phyloP scores from a whole-genome alignment of 2,113 vertebrate species.

The Mormyrus lacerda region DNA sequence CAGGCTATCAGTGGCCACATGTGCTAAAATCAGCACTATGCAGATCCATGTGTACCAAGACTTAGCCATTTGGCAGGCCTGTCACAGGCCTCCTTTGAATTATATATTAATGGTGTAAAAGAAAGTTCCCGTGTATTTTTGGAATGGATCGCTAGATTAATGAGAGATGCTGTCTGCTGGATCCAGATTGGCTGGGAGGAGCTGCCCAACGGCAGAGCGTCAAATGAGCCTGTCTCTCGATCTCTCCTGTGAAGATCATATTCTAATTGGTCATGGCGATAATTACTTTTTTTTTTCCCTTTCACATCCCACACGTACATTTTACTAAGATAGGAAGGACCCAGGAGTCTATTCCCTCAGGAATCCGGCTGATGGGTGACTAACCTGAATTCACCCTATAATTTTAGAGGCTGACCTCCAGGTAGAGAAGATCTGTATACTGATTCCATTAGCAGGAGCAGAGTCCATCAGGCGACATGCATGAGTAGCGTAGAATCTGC shows the following conservation, averaged over 20 bases:
- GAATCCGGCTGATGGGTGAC: background rate
- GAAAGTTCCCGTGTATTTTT: background rate
- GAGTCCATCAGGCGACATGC: background rate
- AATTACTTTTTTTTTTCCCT: background rate
- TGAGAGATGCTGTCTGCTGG: background rate
- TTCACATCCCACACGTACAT: background rate
- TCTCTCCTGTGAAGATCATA: background rate
- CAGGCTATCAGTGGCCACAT: background rate
- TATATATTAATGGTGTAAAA: slow-evolving; percentile 1
- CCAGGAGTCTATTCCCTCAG: background rate
- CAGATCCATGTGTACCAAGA: background rate
- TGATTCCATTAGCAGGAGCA: background rate
- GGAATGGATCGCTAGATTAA: background rate
- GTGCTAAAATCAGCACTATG: background rate
- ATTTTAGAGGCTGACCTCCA: background rate
- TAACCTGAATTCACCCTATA: background rate
- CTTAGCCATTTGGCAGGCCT: background rate
- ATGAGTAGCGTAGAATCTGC: background rate
- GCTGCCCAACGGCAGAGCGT: background rate
- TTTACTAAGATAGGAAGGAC: background rate
- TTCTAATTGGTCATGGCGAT: background rate
- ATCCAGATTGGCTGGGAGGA: background rate
- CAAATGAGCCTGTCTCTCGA: background rate
- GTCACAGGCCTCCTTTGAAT: background rate
- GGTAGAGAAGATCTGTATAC: background rate